Evolutionary conservation across 2,113 vertebrate genomes (phyloP).

Genomic region (Nansenia antarctica): DNA sequence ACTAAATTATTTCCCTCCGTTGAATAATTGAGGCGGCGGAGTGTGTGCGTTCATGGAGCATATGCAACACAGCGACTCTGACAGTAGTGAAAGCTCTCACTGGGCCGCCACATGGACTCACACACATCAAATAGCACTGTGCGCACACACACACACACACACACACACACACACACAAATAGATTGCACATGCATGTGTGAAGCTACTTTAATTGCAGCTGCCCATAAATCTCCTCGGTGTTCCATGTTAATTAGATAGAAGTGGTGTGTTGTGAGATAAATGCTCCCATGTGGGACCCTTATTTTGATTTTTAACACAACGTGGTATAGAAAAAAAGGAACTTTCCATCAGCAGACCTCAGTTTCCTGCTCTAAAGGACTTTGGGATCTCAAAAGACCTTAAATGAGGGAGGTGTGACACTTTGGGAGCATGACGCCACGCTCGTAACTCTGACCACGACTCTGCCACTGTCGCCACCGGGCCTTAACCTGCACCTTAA

Average conservation of each 20-base stretch:
- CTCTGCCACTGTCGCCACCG: constrained; percentile 58
- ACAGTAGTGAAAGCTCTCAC: constrained; percentile 40
- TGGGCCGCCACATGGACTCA: constrained; percentile 31
- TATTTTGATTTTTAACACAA: constrained; percentile 64
- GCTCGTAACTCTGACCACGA: constrained; percentile 67
- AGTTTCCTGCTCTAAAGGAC: constrained; percentile 66
- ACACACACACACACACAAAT: background rate
- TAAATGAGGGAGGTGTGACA: constrained; percentile 55
- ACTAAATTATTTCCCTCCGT: constrained; percentile 30
- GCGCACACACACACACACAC: constrained; percentile 31
- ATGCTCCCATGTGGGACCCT: constrained; percentile 72
- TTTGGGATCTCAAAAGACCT: constrained; percentile 33
- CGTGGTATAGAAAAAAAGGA: constrained; percentile 31
- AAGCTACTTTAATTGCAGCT: constrained; percentile 58
- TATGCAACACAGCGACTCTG: constrained; percentile 35
- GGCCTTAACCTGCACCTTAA: constrained; percentile 48
- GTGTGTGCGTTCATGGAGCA: background rate
- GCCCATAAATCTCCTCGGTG: constrained; percentile 58
- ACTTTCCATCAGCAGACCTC: constrained; percentile 48
- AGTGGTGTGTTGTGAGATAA: constrained; percentile 70
- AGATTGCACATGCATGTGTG: constrained; percentile 38
- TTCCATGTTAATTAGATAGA: constrained; percentile 76
- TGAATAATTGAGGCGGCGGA: background rate
- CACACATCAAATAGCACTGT: constrained; percentile 20
- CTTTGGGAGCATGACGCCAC: constrained; percentile 44